Evolutionary conservation across 1,140 invertebrate genomes (phyloP).

Genomic region (Zaprionus kolodkinae): DNA sequence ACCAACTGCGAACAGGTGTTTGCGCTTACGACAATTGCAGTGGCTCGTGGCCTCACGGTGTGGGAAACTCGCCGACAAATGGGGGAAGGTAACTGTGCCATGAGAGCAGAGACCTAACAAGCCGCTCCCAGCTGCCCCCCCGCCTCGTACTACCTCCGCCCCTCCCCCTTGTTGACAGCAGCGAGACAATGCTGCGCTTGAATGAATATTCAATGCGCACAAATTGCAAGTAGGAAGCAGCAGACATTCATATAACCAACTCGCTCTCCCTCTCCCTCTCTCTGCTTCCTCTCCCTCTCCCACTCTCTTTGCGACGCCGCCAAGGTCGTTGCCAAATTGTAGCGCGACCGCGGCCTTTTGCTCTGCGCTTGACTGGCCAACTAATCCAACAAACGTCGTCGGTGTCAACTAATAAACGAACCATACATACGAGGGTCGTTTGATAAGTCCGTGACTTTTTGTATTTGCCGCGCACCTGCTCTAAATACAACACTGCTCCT

Average conservation of each 20-base stretch:
- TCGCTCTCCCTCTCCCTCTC: background rate
- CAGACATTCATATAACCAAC: constrained; percentile 7
- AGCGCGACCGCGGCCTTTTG: constrained; percentile 27
- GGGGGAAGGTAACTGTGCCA: constrained; percentile 49
- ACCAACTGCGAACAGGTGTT: constrained; percentile 19
- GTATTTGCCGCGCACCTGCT: no score
- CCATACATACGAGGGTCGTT: no score
- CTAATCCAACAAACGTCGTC: constrained; percentile 30
- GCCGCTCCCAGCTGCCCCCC: background rate
- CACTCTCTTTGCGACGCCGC: background rate
- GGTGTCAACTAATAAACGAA: constrained; percentile 29
- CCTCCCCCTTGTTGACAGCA: background rate
- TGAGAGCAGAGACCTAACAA: constrained; percentile 26
- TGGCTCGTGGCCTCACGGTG: constrained; percentile 35
- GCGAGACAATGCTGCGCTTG: constrained; percentile 51
- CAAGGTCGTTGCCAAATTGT: constrained; percentile 68
- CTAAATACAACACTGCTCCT: no score
- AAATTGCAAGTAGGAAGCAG: constrained; percentile 68
- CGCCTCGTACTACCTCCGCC: background rate
- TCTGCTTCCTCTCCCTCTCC: constrained; percentile 2
- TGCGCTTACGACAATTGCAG: constrained; percentile 21
- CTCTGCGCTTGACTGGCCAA: constrained; percentile 56
- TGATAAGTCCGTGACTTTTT: no score
- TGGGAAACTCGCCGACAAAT: constrained; percentile 37
- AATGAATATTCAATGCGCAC: constrained; percentile 71